Conservation (phyloP, 2,888 invertebrate genomes). For the Nebria salina region DNA sequence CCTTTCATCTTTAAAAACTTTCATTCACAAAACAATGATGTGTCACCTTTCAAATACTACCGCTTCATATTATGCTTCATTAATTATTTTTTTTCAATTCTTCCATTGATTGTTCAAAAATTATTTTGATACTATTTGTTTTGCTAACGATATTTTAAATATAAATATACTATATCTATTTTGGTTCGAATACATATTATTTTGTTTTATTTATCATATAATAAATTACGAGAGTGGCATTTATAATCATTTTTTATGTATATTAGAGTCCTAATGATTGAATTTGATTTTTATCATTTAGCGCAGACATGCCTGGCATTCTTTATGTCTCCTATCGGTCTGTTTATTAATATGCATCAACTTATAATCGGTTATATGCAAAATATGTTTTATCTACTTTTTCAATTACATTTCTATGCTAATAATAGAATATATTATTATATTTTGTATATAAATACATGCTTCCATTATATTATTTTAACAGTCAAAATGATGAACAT, state of each 20-base stretch:
- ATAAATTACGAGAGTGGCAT: neutral
- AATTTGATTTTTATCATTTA: no score
- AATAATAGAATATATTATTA: neutral
- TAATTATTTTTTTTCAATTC: neutral
- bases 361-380: neutral
- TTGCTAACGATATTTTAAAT: neutral
- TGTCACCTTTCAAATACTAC: neutral
- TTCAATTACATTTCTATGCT: slow-evolving; percentile 1
- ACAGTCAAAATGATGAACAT: neutral
- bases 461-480: neutral
- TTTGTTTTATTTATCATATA: neutral
- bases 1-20: neutral
- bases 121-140: neutral
- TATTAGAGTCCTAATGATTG: neutral
- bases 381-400: neutral
- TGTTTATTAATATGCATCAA: neutral
- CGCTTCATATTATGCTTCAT: neutral
- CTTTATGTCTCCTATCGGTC: neutral
- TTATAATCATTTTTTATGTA: neutral
- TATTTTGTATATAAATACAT: neutral
- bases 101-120: neutral
- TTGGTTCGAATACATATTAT: neutral
- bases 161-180: neutral
- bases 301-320: neutral
- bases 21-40: neutral